Base-by-base conservation (phyloP, 2,113 vertebrate genomes). In the Pluvianellus socialis region DNA sequence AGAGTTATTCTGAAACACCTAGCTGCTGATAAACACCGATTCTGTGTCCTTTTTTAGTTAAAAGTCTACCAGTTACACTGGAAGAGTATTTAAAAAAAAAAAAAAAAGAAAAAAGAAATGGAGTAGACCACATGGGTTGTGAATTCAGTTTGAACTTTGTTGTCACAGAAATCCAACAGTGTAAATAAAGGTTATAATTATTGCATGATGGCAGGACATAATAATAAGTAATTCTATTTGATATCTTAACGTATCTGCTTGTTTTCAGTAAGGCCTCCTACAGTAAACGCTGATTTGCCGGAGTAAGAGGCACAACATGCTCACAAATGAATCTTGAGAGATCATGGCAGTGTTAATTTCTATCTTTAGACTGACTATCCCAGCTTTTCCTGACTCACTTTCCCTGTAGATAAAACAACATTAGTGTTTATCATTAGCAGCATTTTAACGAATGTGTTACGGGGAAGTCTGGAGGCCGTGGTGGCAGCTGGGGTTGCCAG, bases 231-330 rank as follows among this genome's bases (percentile, higher is more conserved):
- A 47, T 35, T 79, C n/a, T 75, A 5, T 66, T 82, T 18, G 11
- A 2, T 27, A 23, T 32, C 53, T 79, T 40, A 55, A 35, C 6
- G 0, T n/a, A 45, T 14, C 38, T 50, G 4, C 22, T 4, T 30
- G 42, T n/a, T 73, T 44, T 76, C n/a, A 38, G 10, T 42, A 58
- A 90, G 32, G 7, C 12, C 12, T 73, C 14, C 45, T 63, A 15
- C 28, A 59, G 12, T 30, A 33, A 86, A 50, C 0, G 1, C 26
- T 52, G 17, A 11, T 59, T 49, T 86, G 28, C 10, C 47, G 45
- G 18, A 71, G 20, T 77, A 52, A 71, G 35, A 58, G 26, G 13
- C 1, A 2, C 22, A 80, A 45, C 16, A 30, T 0, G 2, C 7
- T 67, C 33, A 28, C 33, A 47, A 38, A 65, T 24, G 7, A 40